Evolutionary conservation across 2,113 vertebrate genomes (phyloP).

Genomic region (Neolamprologus hecqui): DNA sequence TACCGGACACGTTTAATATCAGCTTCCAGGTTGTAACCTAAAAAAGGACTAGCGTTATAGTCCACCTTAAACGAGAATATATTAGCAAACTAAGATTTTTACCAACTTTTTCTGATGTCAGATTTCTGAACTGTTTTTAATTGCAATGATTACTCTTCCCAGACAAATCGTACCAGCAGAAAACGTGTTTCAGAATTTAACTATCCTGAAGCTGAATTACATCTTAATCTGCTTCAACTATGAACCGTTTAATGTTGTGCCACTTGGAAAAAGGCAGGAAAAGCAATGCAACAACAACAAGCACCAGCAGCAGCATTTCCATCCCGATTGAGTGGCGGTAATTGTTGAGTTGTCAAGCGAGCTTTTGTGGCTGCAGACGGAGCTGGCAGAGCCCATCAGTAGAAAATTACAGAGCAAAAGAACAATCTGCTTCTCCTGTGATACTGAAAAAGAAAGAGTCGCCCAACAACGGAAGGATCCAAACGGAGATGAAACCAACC

Average conservation of each 20-base stretch:
- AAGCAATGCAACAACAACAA: slow-evolving; percentile 35
- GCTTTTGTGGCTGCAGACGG: slow-evolving; percentile 63
- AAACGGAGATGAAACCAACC: slow-evolving; percentile 40
- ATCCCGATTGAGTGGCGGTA: slow-evolving; percentile 61
- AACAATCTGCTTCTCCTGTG: slow-evolving; percentile 58
- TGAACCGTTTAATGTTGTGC: slow-evolving; percentile 3
- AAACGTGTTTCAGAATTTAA: not conserved
- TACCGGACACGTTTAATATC: accelerated
- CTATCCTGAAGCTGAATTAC: slow-evolving; percentile 5
- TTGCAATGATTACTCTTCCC: not conserved
- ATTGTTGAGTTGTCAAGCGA: slow-evolving; percentile 67
- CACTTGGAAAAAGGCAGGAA: slow-evolving; percentile 22
- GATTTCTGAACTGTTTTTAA: slow-evolving; percentile 1
- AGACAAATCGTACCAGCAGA: slow-evolving; percentile 4
- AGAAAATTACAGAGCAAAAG: slow-evolving; percentile 66
- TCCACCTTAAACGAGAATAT: not conserved
- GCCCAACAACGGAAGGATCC: slow-evolving; percentile 39
- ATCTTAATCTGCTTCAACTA: slow-evolving; percentile 25
- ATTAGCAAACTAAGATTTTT: not conserved
- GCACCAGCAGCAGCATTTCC: slow-evolving; percentile 25
- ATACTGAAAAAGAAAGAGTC: slow-evolving; percentile 62
- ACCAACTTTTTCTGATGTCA: not conserved
- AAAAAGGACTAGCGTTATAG: not conserved
- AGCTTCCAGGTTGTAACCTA: not conserved
- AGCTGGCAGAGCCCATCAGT: slow-evolving; percentile 66